Conservation (phyloP, 2,797 vertebrate species). For the Erithacus rubecula region DNA sequence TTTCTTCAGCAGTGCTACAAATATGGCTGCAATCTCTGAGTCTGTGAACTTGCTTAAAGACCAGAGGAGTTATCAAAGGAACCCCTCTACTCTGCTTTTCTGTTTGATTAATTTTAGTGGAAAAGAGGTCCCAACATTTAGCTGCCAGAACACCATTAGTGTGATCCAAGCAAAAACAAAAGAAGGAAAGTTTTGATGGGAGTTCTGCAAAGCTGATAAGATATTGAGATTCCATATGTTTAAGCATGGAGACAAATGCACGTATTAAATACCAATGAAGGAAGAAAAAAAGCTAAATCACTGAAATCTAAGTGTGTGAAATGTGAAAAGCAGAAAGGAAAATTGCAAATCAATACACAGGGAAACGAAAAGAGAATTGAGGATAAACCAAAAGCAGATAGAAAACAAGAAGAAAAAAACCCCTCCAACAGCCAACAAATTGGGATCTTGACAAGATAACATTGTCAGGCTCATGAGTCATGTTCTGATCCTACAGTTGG, state of each 20-base stretch:
- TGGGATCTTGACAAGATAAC: constrained; percentile 20
- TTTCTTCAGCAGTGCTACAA: neutral
- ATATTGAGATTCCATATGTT: neutral
- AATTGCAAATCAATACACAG: constrained; percentile 56
- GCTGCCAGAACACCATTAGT: neutral
- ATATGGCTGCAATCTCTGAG: neutral
- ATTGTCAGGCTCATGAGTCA: neutral
- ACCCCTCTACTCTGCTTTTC: neutral
- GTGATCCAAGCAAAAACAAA: neutral
- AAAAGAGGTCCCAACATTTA: neutral
- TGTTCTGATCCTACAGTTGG: constrained; percentile 36
- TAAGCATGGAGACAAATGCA: neutral
- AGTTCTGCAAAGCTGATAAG: neutral
- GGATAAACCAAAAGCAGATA: constrained; percentile 17
- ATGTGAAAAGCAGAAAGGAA: constrained; percentile 41
- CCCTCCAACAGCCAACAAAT: neutral
- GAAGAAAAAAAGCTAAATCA: constrained; percentile 21
- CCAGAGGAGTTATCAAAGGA: neutral
- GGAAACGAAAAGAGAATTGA: constrained; percentile 40
- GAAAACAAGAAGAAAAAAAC: neutral
- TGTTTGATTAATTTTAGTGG: neutral
- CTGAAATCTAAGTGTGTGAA: constrained; percentile 27
- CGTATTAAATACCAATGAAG: neutral
- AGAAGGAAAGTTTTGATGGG: neutral
- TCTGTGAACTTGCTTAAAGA: neutral